phyloP scores from a whole-genome alignment of 2,888 invertebrate species.

The Sthenelais limicola region DNA sequence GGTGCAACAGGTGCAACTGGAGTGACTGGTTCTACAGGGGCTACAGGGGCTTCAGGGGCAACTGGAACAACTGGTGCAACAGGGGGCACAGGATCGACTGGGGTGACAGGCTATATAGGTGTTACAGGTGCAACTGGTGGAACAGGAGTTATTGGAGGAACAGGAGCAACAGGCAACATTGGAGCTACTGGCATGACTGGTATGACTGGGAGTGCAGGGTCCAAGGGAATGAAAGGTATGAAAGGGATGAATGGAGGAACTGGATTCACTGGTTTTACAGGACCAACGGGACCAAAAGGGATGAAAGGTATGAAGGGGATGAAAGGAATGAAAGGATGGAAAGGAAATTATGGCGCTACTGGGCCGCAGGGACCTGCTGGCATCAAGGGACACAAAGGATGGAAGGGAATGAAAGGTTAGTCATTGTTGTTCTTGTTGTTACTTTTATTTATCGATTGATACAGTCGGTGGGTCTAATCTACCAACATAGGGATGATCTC shows the following conservation, averaged over 20 bases:
- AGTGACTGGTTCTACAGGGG: conserved; percentile 8
- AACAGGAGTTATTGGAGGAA: conserved; percentile 27
- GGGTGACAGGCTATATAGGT: conserved; percentile 6
- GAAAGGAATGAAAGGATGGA: neutral
- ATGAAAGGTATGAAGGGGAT: neutral
- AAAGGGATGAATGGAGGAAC: conserved; percentile 2
- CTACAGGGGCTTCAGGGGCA: conserved; percentile 5
- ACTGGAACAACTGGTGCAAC: conserved; percentile 9
- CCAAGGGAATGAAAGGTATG: too few relatives aligned
- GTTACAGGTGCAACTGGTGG: conserved; percentile 26
- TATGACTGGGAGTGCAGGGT: neutral
- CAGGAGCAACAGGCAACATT: conserved; percentile 1
- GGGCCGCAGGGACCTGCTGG: neutral
- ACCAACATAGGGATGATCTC: too few relatives aligned
- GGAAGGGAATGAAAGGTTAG: too few relatives aligned
- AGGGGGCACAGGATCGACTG: conserved; percentile 14
- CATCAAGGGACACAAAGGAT: neutral
- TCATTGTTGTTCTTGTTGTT: too few relatives aligned
- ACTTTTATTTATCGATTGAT: too few relatives aligned
- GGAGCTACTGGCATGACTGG: conserved; percentile 17
- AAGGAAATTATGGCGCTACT: conserved; percentile 5
- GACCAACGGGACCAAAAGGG: conserved; percentile 8
- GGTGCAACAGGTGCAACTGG: conserved; percentile 35
- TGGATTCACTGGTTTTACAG: neutral
- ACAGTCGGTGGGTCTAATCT: too few relatives aligned